Evolutionary conservation across 2,888 invertebrate genomes (phyloP).

Genomic region (Monochamus alternatus): DNA sequence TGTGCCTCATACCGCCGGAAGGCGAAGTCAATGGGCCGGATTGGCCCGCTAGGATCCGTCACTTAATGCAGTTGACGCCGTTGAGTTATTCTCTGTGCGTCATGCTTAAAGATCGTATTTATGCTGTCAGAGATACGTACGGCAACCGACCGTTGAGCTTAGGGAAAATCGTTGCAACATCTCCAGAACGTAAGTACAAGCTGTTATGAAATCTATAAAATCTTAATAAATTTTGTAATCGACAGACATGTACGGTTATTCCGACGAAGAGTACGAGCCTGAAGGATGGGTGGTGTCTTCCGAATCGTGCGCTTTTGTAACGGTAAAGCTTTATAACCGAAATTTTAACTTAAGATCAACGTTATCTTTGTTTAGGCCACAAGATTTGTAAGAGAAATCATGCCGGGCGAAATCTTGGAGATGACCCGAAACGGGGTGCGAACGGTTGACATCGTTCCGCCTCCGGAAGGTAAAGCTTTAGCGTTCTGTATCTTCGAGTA

Average conservation of each 20-base stretch:
- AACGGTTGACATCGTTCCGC: conserved; percentile 88
- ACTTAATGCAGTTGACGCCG: conserved; percentile 93
- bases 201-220: conserved; percentile 11
- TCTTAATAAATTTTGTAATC: conserved; percentile 25
- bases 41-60: conserved; percentile 93
- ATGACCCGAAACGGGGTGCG: conserved; percentile 88
- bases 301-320: conserved; percentile 96
- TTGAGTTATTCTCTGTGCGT: conserved; percentile 96
- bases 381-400: conserved; percentile 91
- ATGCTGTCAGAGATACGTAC: conserved; percentile 96
- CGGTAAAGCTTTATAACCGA: conserved; percentile 64
- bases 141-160: conserved; percentile 98
- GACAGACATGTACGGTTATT: conserved; percentile 65
- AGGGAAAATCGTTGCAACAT: conserved; percentile 82
- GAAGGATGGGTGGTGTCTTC: conserved; percentile 98
- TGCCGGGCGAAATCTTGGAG: conserved; percentile 95
- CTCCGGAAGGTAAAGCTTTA: conserved; percentile 83
- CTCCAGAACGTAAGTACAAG: conserved; percentile 48
- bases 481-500: conserved; percentile 99
- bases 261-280: conserved; percentile 71
- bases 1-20: conserved; percentile 93
- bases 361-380: conserved; percentile 74
- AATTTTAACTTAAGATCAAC: not conserved
- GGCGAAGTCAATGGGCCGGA: conserved; percentile 91
- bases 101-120: conserved; percentile 94